A percentile compares a stretch with the other conserved stretches of the same genome.
Conservation (phyloP, 2,797 vertebrate species). For the Sebastes itinus region DNA sequence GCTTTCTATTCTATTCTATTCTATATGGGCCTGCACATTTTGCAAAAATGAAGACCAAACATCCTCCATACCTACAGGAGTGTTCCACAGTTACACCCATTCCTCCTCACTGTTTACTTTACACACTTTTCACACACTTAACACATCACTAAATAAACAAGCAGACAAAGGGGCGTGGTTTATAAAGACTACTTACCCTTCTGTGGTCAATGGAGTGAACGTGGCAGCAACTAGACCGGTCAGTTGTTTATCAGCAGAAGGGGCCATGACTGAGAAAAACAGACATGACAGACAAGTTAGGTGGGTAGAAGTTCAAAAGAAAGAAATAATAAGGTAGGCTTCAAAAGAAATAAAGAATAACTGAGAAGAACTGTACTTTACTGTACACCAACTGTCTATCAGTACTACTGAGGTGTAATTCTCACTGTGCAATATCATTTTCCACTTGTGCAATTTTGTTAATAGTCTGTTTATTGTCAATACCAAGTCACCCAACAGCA, state of each 20-base stretch:
- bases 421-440: no score
- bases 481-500: no score
- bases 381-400: no score
- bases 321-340: neutral
- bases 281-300: neutral
- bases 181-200: conserved; percentile 81
- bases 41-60: neutral
- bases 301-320: neutral
- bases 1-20: no score
- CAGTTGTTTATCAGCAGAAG: conserved; percentile 71
- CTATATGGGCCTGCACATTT: neutral
- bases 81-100: neutral
- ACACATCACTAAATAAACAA: neutral
- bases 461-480: no score
- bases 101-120: neutral
- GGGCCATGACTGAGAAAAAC: conserved; percentile 46
- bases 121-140: neutral
- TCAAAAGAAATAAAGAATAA: neutral
- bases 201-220: conserved; percentile 88
- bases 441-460: no score
- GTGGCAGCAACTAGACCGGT: conserved; percentile 91
- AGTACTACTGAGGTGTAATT: no score
- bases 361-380: no score
- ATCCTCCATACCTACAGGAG: neutral
- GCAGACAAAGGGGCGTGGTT: neutral